These are phyloP conservation scores for Graphium colonna DNA, from an alignment of 2,888 invertebrate species.

Conservation along the genomic window DNA sequence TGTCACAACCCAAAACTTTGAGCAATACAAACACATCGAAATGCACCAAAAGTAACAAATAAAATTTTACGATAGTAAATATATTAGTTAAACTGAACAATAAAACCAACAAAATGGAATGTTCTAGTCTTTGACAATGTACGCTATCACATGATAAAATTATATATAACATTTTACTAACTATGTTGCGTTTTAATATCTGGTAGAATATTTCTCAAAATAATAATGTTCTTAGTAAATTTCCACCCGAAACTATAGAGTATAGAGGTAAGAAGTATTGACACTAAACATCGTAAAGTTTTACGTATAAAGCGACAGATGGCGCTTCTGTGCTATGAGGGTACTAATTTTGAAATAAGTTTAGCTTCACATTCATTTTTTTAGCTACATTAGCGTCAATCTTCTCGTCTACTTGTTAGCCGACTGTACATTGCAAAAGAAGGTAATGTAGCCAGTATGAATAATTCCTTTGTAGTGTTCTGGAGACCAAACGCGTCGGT, in stretches of 20 bases:
- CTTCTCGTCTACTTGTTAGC: too few relatives aligned
- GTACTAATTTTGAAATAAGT: too few relatives aligned
- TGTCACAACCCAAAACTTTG: constrained; percentile 16
- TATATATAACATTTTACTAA: background rate
- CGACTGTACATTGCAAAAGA: too few relatives aligned
- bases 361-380: too few relatives aligned
- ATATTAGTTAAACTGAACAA: background rate
- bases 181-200: too few relatives aligned
- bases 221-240: background rate
- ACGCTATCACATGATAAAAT: background rate
- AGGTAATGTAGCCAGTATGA: too few relatives aligned
- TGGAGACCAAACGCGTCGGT: too few relatives aligned
- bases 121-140: background rate
- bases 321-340: too few relatives aligned
- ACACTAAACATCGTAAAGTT: too few relatives aligned
- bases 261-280: background rate
- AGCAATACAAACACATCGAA: background rate
- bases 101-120: background rate
- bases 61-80: background rate
- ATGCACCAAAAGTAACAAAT: background rate
- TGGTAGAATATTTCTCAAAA: background rate
- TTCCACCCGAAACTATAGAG: background rate
- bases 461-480: too few relatives aligned
- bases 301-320: too few relatives aligned
- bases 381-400: too few relatives aligned